phyloP scores from a whole-genome alignment of 2,888 invertebrate species.

The Pinctada fucata region DNA sequence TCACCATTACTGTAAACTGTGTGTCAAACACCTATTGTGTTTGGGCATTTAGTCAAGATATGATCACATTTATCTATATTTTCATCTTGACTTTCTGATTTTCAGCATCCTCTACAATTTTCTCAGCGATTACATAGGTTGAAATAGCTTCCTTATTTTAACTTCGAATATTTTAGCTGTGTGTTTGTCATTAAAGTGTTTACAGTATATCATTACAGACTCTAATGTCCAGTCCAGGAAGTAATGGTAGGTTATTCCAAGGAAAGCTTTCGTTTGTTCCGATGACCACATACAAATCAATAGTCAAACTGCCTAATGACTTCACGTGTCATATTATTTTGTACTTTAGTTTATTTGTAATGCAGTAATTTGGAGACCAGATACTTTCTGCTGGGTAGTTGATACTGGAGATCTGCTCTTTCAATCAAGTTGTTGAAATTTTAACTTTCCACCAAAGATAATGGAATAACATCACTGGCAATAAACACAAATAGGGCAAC shows the following conservation, averaged over 20 bases:
- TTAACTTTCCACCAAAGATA: slow-evolving; percentile 40
- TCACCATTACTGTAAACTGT: slow-evolving; percentile 12
- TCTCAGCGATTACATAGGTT: slow-evolving; percentile 7
- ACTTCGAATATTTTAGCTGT: slow-evolving; percentile 17
- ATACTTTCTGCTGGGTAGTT: slow-evolving; percentile 32
- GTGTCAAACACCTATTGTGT: slow-evolving; percentile 11
- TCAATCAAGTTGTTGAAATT: slow-evolving; percentile 30
- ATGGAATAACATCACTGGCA: slow-evolving; percentile 37
- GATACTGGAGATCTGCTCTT: slow-evolving; percentile 28
- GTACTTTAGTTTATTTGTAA: slow-evolving; percentile 20
- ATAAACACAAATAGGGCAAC: slow-evolving; percentile 33
- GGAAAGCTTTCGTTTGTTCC: slow-evolving; percentile 38
- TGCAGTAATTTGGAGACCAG: slow-evolving; percentile 25
- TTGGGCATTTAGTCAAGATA: slow-evolving; percentile 10
- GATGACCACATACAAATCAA: slow-evolving; percentile 41
- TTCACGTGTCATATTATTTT: slow-evolving; percentile 18
- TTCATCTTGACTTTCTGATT: slow-evolving; percentile 7
- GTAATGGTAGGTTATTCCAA: slow-evolving; percentile 41
- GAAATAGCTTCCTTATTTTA: slow-evolving; percentile 15
- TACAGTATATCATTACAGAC: slow-evolving; percentile 18
- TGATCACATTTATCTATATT: slow-evolving; percentile 5
- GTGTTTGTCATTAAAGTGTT: neutral
- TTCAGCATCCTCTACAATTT: slow-evolving; percentile 2
- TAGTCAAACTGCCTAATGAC: slow-evolving; percentile 37
- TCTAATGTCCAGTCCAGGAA: slow-evolving; percentile 24